Evolutionary conservation across 2,113 vertebrate species (phyloP).

Genomic region (Halcyon malimbica): DNA sequence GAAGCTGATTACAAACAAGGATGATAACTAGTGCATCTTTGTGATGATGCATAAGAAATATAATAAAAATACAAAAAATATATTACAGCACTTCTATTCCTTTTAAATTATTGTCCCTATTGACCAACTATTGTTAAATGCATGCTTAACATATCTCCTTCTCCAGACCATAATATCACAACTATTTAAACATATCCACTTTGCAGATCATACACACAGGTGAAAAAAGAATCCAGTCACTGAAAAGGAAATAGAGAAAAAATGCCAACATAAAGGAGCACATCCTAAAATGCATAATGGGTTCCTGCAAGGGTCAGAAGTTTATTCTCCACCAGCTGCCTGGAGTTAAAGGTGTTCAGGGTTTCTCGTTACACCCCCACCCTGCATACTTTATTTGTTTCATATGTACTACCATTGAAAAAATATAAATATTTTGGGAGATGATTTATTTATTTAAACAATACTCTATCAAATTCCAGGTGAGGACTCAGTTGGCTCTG

Average conservation of each 20-base stretch:
- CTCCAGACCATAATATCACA: neutral
- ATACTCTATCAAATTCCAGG: neutral
- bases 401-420: neutral
- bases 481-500: neutral
- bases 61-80: neutral
- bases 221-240: neutral
- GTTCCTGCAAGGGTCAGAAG: neutral
- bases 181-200: neutral
- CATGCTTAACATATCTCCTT: neutral
- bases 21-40: neutral
- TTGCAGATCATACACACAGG: neutral
- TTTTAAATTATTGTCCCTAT: neutral
- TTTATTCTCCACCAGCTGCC: neutral
- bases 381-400: neutral
- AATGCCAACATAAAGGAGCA: neutral
- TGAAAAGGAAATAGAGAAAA: neutral
- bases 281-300: neutral
- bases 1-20: neutral
- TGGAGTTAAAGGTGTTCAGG: accelerated
- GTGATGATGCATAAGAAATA: neutral
- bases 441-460: neutral
- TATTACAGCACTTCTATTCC: neutral
- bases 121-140: neutral
- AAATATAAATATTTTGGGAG: accelerated
- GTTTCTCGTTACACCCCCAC: neutral